Evolutionary conservation across 2,888 invertebrate species (phyloP), one percentile per base, ranked within the genome.

Genomic region (Aphodius sticticus): DNA sequence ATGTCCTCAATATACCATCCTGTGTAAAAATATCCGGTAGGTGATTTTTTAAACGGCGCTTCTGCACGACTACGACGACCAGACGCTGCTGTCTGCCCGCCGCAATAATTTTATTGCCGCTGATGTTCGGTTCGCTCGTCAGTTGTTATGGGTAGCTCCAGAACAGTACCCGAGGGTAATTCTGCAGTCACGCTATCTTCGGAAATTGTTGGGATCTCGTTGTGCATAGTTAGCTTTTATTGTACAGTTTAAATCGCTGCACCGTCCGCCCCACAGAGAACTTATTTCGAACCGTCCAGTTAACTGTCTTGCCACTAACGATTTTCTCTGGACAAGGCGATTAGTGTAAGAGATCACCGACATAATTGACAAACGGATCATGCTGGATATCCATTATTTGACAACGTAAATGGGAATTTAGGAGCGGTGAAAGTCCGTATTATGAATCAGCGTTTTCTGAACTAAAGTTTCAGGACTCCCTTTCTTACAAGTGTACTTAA

Each of bases 121-220:
- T 53, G 74, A 74, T 74, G 35, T 74, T 37, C 74, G 74, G 35
- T 74, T 74, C 35, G 74, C 37, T 7, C 74, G 71, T 37, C 36
- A 74, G 53, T 53, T 53, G 53, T 53, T 53, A 53, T 53, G 53
- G 53, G 53, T 53, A 53, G 53, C 53, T 53, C 12, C 53, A 53
- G 53, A 53, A 53, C 53, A 53, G 53, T 53, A 53, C 53, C 53
- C 53, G 36, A 36, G n/a, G 35, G 37, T 37, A 74, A 74, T 74
- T 74, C 37, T 37, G 74, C 74, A 74, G 74, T 74, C 74, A 74
- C 74, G 74, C 74, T 36, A 74, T 37, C 74, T 74, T 74, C 74
- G 36, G 26, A 74, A 74, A 74, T 53, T 53, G 53, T 53, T 53
- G 53, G 53, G 53, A 53, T 53, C 53, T 53, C 53, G 53, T 53